These are phyloP conservation scores for Malurus splendens DNA, from an alignment of 2,797 vertebrate species.

Conservation along the genomic window DNA sequence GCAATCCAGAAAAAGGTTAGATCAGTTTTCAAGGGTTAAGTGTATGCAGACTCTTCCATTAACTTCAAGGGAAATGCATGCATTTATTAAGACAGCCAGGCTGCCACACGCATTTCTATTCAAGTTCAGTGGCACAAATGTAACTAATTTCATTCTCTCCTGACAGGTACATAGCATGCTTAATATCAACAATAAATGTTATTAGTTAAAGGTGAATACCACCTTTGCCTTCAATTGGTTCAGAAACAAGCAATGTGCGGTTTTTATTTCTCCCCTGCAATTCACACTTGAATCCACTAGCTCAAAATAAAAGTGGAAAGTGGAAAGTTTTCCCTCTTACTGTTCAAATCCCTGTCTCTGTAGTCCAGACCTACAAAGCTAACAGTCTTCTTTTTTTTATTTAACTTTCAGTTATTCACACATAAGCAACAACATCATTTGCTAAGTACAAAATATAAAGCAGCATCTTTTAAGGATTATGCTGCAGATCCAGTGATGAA, in stretches of 20 bases:
- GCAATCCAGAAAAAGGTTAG: not conserved
- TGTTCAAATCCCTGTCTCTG: not conserved
- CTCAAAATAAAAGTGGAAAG: not conserved
- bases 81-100: not conserved
- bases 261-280: not conserved
- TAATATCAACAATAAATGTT: not conserved
- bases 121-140: not conserved
- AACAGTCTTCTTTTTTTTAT: not conserved
- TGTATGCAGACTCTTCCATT: not conserved
- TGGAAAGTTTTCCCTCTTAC: not conserved
- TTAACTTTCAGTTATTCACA: not conserved
- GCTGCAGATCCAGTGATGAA: not conserved
- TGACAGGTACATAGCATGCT: not conserved
- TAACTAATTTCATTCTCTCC: not conserved
- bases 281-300: not conserved
- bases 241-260: rapidly evolving
- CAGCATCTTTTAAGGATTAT: not conserved
- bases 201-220: not conserved
- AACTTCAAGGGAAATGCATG: not conserved
- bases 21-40: not conserved
- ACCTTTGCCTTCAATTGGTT: not conserved
- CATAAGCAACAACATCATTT: not conserved
- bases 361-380: not conserved
- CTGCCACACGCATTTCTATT: not conserved
- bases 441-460: not conserved